Conservation (phyloP, 2,797 vertebrate species). For the Threskiornis aethiopicus region DNA sequence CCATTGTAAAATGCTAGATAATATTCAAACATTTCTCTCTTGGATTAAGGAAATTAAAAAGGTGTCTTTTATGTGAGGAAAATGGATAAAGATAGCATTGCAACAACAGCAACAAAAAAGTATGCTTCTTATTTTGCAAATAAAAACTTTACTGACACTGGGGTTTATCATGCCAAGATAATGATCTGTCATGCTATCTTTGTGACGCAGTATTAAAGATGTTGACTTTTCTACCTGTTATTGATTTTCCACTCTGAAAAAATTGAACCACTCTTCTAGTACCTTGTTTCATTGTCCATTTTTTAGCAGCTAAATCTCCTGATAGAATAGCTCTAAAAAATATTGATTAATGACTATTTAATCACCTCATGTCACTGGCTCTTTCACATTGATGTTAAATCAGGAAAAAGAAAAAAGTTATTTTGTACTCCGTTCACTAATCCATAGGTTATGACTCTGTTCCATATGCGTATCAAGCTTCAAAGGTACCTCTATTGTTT, state of each 20-base stretch:
- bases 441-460: background rate
- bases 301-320: background rate
- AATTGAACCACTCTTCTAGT: background rate
- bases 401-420: background rate
- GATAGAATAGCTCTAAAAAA: background rate
- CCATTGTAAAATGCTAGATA: background rate
- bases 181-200: background rate
- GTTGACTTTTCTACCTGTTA: background rate
- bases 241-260: background rate
- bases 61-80: background rate
- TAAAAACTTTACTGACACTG: background rate
- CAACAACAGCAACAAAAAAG: background rate
- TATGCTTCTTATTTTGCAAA: background rate
- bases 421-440: background rate
- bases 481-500: background rate
- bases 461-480: background rate
- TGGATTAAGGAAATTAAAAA: background rate
- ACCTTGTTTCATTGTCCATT: background rate
- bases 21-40: background rate
- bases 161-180: background rate
- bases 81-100: background rate
- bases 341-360: background rate
- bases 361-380: background rate
- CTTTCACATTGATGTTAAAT: background rate
- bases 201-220: background rate